A percentile compares a stretch with the other conserved stretches of the same genome.
Conservation (phyloP, 2,113 vertebrate genomes). For the Menidia beryllina region DNA sequence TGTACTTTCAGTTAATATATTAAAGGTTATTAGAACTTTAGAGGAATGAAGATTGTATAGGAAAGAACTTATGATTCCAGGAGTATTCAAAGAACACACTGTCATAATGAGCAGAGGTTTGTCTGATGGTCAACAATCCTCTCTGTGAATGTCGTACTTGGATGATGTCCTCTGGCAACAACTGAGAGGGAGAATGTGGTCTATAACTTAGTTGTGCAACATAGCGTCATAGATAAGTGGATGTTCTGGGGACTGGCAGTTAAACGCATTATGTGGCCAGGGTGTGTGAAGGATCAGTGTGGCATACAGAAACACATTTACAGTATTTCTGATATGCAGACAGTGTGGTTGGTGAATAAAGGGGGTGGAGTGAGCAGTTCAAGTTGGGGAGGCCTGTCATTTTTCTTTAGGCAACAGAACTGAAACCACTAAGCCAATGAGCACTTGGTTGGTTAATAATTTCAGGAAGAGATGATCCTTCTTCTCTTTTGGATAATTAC, state of each 20-base stretch:
- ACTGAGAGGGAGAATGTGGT: not conserved
- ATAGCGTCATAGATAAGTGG: conserved; percentile 8
- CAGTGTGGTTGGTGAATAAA: not conserved
- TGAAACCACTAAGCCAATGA: not conserved
- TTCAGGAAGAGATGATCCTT: not conserved
- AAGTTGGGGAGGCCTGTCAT: not conserved
- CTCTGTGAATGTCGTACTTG: too few relatives aligned
- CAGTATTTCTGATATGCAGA: conserved; percentile 2
- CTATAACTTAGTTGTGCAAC: conserved; percentile 9
- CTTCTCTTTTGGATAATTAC: not conserved
- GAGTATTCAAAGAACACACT: conserved; percentile 4
- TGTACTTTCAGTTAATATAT: too few relatives aligned
- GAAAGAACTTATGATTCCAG: not conserved
- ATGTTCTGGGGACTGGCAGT: conserved; percentile 21
- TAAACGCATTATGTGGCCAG: conserved; percentile 11
- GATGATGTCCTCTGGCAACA: conserved; percentile 10
- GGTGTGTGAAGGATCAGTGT: conserved; percentile 19
- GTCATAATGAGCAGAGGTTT: not conserved
- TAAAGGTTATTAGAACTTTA: not conserved
- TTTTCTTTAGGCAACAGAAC: not conserved
- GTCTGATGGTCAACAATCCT: not conserved
- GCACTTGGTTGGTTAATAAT: not conserved
- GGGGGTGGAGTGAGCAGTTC: not conserved
- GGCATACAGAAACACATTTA: not conserved
- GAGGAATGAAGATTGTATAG: not conserved